phyloP scores from a whole-genome alignment of 2,888 invertebrate genomes.

The Drosophila tripunctata region DNA sequence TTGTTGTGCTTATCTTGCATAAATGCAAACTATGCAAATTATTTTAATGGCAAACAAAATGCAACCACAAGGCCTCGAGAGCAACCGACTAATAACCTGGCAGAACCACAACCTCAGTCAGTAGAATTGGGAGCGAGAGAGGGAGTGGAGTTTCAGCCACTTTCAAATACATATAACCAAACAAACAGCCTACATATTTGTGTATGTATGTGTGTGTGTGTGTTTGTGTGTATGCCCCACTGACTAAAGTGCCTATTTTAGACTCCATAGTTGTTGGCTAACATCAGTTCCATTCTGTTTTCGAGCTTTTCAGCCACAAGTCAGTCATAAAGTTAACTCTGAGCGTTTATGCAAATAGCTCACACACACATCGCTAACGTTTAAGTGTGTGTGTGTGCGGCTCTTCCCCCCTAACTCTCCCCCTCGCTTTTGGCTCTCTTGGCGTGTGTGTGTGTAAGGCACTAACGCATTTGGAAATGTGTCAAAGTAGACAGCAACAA shows the following conservation, averaged over 20 bases:
- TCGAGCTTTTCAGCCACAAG: constrained; percentile 47
- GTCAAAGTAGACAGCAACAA: constrained; percentile 31
- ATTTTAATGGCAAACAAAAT: constrained; percentile 66
- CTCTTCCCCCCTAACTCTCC: neutral
- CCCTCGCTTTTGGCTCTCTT: neutral
- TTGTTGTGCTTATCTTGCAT: constrained; percentile 38
- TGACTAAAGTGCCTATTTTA: constrained; percentile 8
- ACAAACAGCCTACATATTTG: constrained; percentile 29
- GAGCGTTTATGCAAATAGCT: constrained; percentile 63
- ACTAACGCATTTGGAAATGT: constrained; percentile 35
- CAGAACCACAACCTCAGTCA: constrained; percentile 23
- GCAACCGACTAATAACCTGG: constrained; percentile 53
- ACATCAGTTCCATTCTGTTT: constrained; percentile 10
- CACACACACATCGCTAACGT: constrained; percentile 8
- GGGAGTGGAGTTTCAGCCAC: neutral
- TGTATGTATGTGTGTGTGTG: too few species aligned
- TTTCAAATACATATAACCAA: constrained; percentile 26
- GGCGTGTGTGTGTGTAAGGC: constrained; percentile 14
- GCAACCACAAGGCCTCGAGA: constrained; percentile 34
- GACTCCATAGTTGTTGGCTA: constrained; percentile 6
- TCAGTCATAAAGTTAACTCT: constrained; percentile 65
- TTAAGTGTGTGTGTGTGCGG: constrained; percentile 16
- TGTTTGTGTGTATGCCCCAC: too few species aligned
- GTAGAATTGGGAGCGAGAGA: neutral
- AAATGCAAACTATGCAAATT: constrained; percentile 65